phyloP scores from a whole-genome alignment of 2,113 vertebrate genomes.

The Vombatus ursinus region DNA sequence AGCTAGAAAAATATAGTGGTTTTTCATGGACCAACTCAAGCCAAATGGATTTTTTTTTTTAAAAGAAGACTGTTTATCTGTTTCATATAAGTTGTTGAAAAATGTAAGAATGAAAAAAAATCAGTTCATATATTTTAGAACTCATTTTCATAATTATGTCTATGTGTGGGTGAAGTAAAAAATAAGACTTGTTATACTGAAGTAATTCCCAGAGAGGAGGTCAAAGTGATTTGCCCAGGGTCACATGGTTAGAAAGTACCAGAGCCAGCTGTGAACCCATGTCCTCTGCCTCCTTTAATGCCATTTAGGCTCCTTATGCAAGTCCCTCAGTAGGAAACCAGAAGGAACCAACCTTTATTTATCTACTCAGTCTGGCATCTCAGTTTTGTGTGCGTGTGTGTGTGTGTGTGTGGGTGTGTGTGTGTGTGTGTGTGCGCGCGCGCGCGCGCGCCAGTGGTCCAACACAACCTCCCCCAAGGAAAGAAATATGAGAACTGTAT shows the following conservation, averaged over 20 bases:
- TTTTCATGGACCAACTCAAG: background rate
- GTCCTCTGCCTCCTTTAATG: background rate
- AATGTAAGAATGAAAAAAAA: background rate
- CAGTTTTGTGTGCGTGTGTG: no score
- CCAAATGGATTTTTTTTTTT: background rate
- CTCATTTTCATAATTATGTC: background rate
- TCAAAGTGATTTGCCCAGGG: background rate
- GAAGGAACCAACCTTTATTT: background rate
- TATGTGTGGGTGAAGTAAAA: background rate
- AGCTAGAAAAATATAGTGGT: background rate
- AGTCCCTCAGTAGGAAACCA: background rate
- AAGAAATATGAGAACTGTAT: slow-evolving; percentile 27
- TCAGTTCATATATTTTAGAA: background rate
- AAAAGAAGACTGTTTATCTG: background rate
- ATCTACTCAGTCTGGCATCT: background rate
- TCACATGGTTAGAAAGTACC: background rate
- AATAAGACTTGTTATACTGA: background rate
- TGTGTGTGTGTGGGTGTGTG: background rate
- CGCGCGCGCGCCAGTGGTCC: background rate
- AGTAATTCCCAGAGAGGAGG: background rate
- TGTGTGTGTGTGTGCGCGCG: no score
- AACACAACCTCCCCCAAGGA: slow-evolving; percentile 20
- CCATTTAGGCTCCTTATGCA: background rate
- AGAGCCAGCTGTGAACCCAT: background rate
- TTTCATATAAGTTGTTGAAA: background rate